Evolutionary conservation across 92 coral and sea anemone genomes (phyloP).

Genomic region (Pocillopora grandis): DNA sequence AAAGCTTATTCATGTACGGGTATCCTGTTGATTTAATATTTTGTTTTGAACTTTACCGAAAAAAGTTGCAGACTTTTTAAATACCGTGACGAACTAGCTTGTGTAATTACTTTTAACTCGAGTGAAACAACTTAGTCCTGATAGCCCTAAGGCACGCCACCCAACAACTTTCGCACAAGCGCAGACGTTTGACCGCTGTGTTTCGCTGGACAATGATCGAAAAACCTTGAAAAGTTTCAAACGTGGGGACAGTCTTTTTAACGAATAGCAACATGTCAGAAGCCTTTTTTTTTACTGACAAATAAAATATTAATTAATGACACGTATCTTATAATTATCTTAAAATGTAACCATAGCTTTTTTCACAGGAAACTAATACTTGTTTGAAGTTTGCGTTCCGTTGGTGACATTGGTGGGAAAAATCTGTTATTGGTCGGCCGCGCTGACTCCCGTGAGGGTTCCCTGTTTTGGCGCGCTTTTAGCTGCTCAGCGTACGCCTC

Average conservation of each 20-base stretch:
- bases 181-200: no score
- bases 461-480: constrained; percentile 64
- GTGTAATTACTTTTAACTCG: no score
- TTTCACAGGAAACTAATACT: constrained; percentile 83
- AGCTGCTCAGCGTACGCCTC: constrained; percentile 81
- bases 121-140: no score
- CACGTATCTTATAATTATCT: not conserved
- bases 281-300: not conserved
- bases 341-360: not conserved
- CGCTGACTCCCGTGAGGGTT: constrained; percentile 54
- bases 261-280: not conserved
- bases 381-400: constrained; percentile 77
- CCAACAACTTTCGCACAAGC: no score
- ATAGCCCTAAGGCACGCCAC: no score
- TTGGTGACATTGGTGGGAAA: constrained; percentile 76
- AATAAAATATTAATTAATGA: not conserved
- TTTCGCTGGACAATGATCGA: no score
- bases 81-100: no score
- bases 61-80: no score
- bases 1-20: no score
- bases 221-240: no score
- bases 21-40: no score
- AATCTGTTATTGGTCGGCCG: constrained; percentile 76
- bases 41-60: no score
- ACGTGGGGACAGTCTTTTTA: not conserved